Percentiles rank a stretch among this genome's conserved stretches.
phyloP scores from a whole-genome alignment of 1,140 invertebrate species.

The Leguminivora glycinivorella region DNA sequence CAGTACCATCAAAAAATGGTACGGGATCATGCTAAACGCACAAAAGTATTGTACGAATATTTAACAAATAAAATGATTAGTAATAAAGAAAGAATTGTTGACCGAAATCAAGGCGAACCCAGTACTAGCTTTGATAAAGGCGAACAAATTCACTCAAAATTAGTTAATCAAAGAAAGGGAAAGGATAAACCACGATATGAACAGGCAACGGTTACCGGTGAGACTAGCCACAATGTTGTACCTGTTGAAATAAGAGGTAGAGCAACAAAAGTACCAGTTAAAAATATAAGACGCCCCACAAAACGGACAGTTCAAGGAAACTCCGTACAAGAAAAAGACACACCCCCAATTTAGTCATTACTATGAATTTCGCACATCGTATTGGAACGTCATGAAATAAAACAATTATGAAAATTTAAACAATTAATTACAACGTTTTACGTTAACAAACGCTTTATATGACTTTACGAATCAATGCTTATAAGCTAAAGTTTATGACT shows the following conservation, averaged over 20 bases:
- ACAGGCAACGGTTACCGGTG: not conserved
- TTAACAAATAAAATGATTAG: not conserved
- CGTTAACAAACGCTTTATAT: too few relatives aligned
- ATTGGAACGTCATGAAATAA: too few relatives aligned
- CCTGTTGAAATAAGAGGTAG: constrained; percentile 4
- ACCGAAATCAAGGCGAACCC: too few relatives aligned
- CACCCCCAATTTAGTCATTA: too few relatives aligned
- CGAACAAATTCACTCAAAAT: not conserved
- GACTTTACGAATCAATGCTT: too few relatives aligned
- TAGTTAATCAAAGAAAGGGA: not conserved
- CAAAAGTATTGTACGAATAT: constrained; percentile 5
- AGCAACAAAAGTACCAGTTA: not conserved
- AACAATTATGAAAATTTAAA: too few relatives aligned
- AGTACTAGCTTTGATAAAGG: too few relatives aligned
- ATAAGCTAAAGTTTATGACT: too few relatives aligned
- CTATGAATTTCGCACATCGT: too few relatives aligned
- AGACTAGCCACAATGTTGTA: not conserved
- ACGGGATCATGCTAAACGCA: not conserved
- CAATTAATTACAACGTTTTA: too few relatives aligned
- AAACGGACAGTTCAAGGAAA: too few relatives aligned
- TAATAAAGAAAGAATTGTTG: not conserved
- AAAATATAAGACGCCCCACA: not conserved
- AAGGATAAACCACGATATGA: constrained; percentile 7
- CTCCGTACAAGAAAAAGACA: too few relatives aligned
- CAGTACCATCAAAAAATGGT: not conserved